These are phyloP conservation scores for Piezodorus guildinii DNA, from an alignment of 1,140 invertebrate genomes.

Conservation along the genomic window DNA sequence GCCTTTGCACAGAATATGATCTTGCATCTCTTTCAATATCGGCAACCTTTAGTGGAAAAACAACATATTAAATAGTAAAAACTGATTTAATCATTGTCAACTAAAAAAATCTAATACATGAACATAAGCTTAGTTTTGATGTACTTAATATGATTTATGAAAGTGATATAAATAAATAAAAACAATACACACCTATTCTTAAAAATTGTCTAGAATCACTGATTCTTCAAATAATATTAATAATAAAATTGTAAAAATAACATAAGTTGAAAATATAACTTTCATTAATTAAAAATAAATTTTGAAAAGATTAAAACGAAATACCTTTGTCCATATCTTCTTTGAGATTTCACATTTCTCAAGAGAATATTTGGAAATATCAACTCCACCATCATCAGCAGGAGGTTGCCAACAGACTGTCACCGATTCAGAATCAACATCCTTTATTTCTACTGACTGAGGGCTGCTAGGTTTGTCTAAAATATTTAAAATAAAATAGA, in stretches of 20 bases:
- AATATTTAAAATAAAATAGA: neutral
- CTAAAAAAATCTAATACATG: neutral
- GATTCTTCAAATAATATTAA: no score
- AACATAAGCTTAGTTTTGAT: neutral
- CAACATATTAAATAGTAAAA: neutral
- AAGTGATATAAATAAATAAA: neutral
- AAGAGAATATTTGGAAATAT: constrained; percentile 65
- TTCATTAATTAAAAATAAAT: no score
- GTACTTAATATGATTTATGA: neutral
- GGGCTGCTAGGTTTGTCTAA: constrained; percentile 74
- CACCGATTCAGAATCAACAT: constrained; percentile 58
- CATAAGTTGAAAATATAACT: no score
- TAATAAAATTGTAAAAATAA: no score
- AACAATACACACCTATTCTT: neutral
- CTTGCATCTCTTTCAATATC: constrained; percentile 59
- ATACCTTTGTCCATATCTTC: constrained; percentile 52
- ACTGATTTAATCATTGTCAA: neutral
- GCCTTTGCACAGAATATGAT: constrained; percentile 59
- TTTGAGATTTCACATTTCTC: constrained; percentile 62
- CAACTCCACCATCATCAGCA: constrained; percentile 62
- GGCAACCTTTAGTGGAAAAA: constrained; percentile 41
- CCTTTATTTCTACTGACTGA: constrained; percentile 58
- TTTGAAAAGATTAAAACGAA: no score
- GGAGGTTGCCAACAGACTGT: constrained; percentile 73
- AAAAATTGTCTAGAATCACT: no score